phyloP scores from a whole-genome alignment of 1,140 invertebrate species.

The Aplysia californica region DNA sequence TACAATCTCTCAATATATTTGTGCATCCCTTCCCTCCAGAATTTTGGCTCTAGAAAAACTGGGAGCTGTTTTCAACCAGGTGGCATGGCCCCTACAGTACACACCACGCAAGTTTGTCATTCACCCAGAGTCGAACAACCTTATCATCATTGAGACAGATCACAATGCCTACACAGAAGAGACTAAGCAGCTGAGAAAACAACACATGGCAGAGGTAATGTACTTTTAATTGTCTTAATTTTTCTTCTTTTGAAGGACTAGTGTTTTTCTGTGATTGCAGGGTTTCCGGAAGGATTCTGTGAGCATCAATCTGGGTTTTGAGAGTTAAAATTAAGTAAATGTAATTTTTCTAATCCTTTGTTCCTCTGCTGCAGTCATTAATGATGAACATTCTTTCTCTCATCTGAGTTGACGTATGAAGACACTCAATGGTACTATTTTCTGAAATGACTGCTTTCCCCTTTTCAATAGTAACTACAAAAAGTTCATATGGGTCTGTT shows the following conservation, averaged over 20 bases:
- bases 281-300: too few species aligned
- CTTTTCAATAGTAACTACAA: too few species aligned
- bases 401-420: conserved; percentile 18
- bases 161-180: conserved; percentile 99
- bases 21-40: conserved; percentile 52
- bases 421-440: conserved; percentile 4
- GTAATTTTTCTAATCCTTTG: too few species aligned
- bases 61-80: conserved; percentile 98
- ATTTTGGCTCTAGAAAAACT: conserved; percentile 98
- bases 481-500: too few species aligned
- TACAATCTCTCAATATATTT: background rate
- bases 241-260: background rate
- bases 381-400: conserved; percentile 21
- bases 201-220: conserved; percentile 78
- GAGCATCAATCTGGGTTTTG: too few species aligned
- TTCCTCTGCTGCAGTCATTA: conserved; percentile 8
- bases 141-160: conserved; percentile 93
- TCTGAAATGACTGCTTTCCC: background rate
- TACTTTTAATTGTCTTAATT: background rate
- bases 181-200: conserved; percentile 91
- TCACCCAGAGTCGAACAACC: conserved; percentile 91
- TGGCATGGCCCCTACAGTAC: conserved; percentile 85
- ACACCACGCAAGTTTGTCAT: conserved; percentile 96
- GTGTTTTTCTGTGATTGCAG: too few species aligned
- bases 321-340: too few species aligned